phyloP scores from a whole-genome alignment of 1,140 invertebrate genomes.

The Drosophila serrata region DNA sequence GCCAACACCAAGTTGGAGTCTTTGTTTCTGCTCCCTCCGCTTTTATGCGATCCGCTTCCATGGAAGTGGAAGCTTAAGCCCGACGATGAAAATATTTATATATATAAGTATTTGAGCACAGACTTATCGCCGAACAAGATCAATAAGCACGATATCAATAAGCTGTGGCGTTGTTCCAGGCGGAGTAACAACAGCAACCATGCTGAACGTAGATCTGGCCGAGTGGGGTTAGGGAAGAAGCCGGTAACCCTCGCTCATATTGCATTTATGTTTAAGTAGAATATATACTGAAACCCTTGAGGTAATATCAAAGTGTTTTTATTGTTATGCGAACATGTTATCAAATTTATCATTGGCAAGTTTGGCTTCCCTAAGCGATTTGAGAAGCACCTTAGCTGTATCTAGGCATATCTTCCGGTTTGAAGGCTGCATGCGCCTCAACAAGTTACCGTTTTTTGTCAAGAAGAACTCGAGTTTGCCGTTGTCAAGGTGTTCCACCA shows the following conservation, averaged over 20 bases:
- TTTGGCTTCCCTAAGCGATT: neutral
- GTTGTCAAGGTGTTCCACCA: neutral
- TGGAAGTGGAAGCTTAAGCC: constrained; percentile 78
- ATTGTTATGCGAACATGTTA: neutral
- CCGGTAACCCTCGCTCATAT: no score
- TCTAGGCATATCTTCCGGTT: no score
- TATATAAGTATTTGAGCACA: constrained; percentile 63
- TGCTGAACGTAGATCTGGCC: constrained; percentile 2
- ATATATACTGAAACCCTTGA: neutral
- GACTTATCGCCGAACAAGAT: constrained; percentile 84
- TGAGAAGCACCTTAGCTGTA: neutral
- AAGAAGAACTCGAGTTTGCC: constrained; percentile 7
- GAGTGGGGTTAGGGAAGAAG: neutral
- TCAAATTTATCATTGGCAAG: neutral
- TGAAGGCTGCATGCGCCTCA: neutral
- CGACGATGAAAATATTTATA: constrained; percentile 78
- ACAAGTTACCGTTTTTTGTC: neutral
- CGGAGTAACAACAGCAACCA: constrained; percentile 32
- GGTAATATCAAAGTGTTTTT: neutral
- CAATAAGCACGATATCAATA: constrained; percentile 85
- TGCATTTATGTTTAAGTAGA: neutral
- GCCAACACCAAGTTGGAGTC: constrained; percentile 48
- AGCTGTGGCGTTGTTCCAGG: constrained; percentile 57
- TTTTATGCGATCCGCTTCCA: constrained; percentile 80
- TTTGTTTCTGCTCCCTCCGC: constrained; percentile 43